A percentile compares a stretch with the other conserved stretches of the same genome.
Evolutionary conservation across 2,797 vertebrate genomes (phyloP).

Genomic region (Diceros bicornis): DNA sequence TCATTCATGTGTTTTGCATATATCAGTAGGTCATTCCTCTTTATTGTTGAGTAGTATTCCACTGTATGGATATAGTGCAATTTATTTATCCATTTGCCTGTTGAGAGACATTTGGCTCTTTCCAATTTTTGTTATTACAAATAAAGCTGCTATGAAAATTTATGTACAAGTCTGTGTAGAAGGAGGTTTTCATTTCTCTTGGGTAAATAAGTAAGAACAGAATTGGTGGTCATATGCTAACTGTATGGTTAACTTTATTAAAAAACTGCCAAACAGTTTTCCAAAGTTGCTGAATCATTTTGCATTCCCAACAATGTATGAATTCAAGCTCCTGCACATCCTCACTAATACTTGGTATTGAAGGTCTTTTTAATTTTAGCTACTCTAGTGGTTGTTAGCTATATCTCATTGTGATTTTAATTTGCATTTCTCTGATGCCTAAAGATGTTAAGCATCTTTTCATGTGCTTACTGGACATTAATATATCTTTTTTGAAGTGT

Average conservation of each 20-base stretch:
- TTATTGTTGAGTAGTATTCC: not conserved
- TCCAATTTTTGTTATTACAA: not conserved
- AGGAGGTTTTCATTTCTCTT: not conserved
- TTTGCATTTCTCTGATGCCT: not conserved
- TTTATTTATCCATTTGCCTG: not conserved
- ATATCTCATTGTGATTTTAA: not conserved
- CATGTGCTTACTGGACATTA: not conserved
- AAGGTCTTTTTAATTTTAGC: not conserved
- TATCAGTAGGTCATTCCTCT: not conserved
- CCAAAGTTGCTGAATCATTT: not conserved
- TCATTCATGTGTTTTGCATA: not conserved
- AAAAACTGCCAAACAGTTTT: not conserved
- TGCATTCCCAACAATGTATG: not conserved
- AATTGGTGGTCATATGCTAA: not conserved
- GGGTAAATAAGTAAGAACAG: not conserved
- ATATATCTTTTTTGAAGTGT: not conserved
- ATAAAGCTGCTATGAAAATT: not conserved
- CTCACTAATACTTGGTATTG: not conserved
- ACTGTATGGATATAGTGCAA: not conserved
- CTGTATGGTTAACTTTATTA: too few relatives aligned
- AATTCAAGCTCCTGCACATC: not conserved
- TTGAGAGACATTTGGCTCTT: not conserved
- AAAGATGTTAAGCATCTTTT: not conserved
- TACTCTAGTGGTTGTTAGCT: not conserved
- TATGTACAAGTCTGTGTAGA: not conserved